Percentiles rank a stretch among this genome's conserved stretches.
These are phyloP conservation scores for Caradrina kadenii DNA, from an alignment of 2,888 invertebrate genomes.

Conservation along the genomic window DNA sequence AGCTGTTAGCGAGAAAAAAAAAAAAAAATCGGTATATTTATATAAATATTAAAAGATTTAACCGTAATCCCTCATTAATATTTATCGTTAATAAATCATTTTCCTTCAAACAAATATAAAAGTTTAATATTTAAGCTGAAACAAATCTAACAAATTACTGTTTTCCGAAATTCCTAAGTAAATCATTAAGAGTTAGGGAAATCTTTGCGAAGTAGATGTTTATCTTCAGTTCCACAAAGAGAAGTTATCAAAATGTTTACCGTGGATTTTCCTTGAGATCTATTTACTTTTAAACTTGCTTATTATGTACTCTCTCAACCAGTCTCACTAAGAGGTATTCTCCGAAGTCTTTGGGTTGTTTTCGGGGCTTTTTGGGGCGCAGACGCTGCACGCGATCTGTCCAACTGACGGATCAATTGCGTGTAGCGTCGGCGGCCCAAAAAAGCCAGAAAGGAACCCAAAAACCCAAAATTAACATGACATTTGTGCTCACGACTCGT, in stretches of 20 bases:
- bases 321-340: too few relatives aligned
- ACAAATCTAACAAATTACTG: conserved; percentile 9
- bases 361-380: too few relatives aligned
- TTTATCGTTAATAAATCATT: background rate
- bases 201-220: background rate
- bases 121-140: background rate
- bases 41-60: too few relatives aligned
- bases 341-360: too few relatives aligned
- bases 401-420: too few relatives aligned
- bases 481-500: too few relatives aligned
- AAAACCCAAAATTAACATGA: too few relatives aligned
- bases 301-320: background rate
- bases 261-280: background rate
- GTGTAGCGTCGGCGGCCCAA: too few relatives aligned
- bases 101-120: background rate
- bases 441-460: too few relatives aligned
- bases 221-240: background rate
- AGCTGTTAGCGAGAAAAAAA: too few relatives aligned
- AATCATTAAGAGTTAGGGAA: conserved; percentile 8
- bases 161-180: conserved; percentile 5
- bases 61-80: background rate
- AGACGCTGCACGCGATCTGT: too few relatives aligned
- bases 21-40: too few relatives aligned
- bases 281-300: background rate
- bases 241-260: background rate